A percentile compares a stretch with the other conserved stretches of the same genome.
Evolutionary conservation across 2,888 invertebrate species (phyloP).

Genomic region (Dicyrtoma fusca): DNA sequence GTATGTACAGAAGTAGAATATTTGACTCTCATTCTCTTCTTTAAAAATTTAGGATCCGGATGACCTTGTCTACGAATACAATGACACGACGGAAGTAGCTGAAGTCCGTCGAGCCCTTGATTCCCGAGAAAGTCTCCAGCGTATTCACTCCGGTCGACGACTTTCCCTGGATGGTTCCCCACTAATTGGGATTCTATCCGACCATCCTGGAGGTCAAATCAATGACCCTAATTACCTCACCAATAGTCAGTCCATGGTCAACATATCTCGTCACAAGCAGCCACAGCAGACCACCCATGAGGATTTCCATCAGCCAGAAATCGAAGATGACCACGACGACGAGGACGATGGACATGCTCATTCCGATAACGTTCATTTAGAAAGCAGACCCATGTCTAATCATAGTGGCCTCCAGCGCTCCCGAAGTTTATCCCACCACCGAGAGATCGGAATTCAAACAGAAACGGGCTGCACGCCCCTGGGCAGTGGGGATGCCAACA

Average conservation of each 20-base stretch:
- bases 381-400: too few relatives aligned
- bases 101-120: constrained; percentile 10
- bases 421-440: constrained; percentile 39
- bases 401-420: constrained; percentile 5
- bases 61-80: constrained; percentile 10
- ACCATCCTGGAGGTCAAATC: background rate
- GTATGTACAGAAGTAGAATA: too few relatives aligned
- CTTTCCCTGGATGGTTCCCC: background rate
- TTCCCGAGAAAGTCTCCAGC: background rate
- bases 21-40: too few relatives aligned
- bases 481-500: constrained; percentile 60
- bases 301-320: background rate
- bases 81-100: constrained; percentile 11
- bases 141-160: constrained; percentile 3
- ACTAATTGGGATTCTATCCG: background rate
- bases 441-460: constrained; percentile 54
- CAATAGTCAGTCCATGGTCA: constrained; percentile 27
- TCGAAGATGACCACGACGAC: background rate
- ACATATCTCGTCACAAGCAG: constrained; percentile 9
- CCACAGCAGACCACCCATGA: background rate
- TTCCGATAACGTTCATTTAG: too few relatives aligned
- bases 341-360: background rate
- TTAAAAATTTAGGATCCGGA: constrained; percentile 19
- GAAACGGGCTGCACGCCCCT: constrained; percentile 43
- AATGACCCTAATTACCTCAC: constrained; percentile 11